A percentile compares a stretch with the other conserved stretches of the same genome.
phyloP scores from a whole-genome alignment of 2,113 vertebrate species.

The Burhinus oedicnemus region DNA sequence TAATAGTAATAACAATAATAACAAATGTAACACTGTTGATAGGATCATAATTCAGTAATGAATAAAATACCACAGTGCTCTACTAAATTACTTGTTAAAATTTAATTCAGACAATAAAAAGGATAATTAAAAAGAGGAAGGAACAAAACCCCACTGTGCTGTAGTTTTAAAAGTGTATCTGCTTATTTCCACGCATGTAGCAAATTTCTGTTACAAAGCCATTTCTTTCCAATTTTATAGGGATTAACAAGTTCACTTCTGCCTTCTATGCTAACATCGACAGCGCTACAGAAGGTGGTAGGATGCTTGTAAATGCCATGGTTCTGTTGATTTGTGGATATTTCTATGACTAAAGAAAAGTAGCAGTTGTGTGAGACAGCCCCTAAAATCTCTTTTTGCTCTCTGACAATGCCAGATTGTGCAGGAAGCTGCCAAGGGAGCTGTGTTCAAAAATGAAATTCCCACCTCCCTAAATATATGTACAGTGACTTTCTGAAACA shows the following conservation, averaged over 20 bases:
- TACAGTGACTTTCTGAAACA: background rate
- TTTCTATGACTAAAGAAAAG: background rate
- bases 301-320: background rate
- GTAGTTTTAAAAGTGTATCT: background rate
- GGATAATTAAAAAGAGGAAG: background rate
- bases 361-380: background rate
- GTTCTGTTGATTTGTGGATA: background rate
- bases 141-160: background rate
- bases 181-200: background rate
- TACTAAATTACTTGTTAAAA: background rate
- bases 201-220: background rate
- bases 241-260: background rate
- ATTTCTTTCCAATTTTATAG: background rate
- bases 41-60: background rate
- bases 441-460: background rate
- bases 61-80: background rate
- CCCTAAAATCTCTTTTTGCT: background rate
- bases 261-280: background rate
- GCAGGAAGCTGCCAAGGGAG: background rate
- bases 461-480: background rate
- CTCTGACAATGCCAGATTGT: background rate
- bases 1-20: background rate
- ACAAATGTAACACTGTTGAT: background rate
- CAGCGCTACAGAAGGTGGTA: background rate
- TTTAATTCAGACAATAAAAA: background rate